Evolutionary conservation across 2,797 vertebrate genomes (phyloP).

Genomic region (Rachycentron canadum): DNA sequence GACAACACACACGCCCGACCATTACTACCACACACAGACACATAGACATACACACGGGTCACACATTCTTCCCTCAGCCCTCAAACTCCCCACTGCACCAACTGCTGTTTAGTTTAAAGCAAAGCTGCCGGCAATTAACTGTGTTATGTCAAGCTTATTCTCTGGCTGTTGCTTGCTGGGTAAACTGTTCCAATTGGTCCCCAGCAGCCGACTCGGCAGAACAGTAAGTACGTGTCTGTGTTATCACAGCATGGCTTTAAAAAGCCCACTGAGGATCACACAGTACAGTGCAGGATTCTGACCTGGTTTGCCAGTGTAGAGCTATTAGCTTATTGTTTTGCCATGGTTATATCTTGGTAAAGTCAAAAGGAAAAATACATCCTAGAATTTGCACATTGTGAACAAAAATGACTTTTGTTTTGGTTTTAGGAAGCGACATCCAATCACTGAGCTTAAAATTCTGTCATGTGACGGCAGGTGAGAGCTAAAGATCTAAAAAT

Average conservation of each 20-base stretch:
- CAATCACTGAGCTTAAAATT: not conserved
- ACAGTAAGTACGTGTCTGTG: constrained; percentile 76
- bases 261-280: constrained; percentile 66
- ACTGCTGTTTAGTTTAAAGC: constrained; percentile 82
- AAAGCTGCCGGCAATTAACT: constrained; percentile 79
- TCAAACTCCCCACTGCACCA: constrained; percentile 53
- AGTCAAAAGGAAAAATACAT: constrained; percentile 25
- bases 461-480: not conserved
- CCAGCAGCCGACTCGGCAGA: constrained; percentile 75
- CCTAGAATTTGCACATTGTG: constrained; percentile 26
- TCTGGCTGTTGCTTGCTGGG: constrained; percentile 72
- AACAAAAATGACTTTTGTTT: too few relatives aligned
- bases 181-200: constrained; percentile 81
- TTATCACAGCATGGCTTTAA: constrained; percentile 75
- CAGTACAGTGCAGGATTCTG: constrained; percentile 51
- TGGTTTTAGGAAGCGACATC: not conserved
- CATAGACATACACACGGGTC: constrained; percentile 46
- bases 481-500: not conserved
- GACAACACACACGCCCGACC: constrained; percentile 56
- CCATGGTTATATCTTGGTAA: constrained; percentile 37
- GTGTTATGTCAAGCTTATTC: constrained; percentile 82
- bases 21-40: constrained; percentile 67
- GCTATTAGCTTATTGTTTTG: constrained; percentile 53
- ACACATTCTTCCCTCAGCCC: constrained; percentile 62
- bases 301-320: constrained; percentile 32